Evolutionary conservation across 2,797 vertebrate genomes (phyloP).

Genomic region (Euphonia xanthogaster): DNA sequence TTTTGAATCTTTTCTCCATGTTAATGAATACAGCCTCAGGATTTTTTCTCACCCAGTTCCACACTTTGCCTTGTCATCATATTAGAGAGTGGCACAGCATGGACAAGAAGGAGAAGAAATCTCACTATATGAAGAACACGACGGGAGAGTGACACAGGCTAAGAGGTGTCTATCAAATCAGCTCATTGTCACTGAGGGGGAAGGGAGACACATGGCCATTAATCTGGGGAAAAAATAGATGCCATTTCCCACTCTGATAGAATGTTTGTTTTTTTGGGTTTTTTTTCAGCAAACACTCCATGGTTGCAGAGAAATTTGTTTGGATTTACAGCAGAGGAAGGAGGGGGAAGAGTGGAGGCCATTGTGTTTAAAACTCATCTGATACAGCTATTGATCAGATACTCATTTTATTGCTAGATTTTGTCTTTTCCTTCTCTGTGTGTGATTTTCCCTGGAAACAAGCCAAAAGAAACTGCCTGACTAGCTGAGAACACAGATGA

Average conservation of each 20-base stretch:
- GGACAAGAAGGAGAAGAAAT: not conserved
- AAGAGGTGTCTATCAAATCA: constrained; percentile 13
- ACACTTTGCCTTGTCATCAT: constrained; percentile 30
- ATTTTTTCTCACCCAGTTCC: constrained; percentile 47
- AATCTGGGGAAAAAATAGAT: not conserved
- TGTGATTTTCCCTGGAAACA: not conserved
- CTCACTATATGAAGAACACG: not conserved
- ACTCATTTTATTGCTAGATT: not conserved
- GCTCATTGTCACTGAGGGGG: not conserved
- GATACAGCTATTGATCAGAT: not conserved
- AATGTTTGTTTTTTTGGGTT: rapidly evolving
- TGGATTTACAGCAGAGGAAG: not conserved
- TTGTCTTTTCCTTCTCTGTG: not conserved
- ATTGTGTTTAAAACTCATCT: not conserved
- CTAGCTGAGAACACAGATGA: not conserved
- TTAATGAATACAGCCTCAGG: constrained; percentile 51
- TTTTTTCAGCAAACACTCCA: not conserved
- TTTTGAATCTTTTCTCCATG: constrained; percentile 21
- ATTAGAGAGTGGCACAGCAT: constrained; percentile 3
- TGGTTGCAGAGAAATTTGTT: not conserved
- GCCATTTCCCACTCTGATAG: not conserved
- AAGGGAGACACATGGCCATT: not conserved
- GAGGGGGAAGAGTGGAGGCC: not conserved
- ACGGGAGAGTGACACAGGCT: not conserved
- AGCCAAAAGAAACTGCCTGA: not conserved